A percentile compares a stretch with the other conserved stretches of the same genome.
Evolutionary conservation across 1,140 invertebrate genomes (phyloP).

Genomic region (Asobara japonica): DNA sequence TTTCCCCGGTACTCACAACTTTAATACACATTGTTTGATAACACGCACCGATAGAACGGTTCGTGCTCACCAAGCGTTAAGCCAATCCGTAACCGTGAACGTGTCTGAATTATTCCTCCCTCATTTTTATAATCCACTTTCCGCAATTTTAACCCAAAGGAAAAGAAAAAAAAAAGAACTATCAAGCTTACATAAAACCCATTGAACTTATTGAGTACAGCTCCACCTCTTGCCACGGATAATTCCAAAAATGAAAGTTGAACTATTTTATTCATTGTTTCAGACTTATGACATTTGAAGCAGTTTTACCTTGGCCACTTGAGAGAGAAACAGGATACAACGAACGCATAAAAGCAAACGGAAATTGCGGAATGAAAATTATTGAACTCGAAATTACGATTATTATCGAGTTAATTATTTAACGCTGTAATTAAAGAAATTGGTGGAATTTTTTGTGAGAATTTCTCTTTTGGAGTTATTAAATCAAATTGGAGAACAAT

Average conservation of each 20-base stretch:
- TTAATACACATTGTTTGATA: constrained; percentile 25
- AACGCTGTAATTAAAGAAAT: too few species aligned
- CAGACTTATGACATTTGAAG: constrained; percentile 8
- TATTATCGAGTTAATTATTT: constrained; percentile 36
- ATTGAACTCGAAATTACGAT: constrained; percentile 12
- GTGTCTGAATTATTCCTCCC: constrained; percentile 16
- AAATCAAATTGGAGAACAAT: too few species aligned
- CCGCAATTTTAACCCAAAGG: background rate
- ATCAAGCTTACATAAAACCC: background rate
- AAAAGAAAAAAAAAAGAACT: background rate
- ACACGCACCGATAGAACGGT: constrained; percentile 21
- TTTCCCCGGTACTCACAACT: background rate
- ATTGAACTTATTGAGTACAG: background rate
- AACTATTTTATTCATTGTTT: constrained; percentile 2
- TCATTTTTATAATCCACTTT: background rate
- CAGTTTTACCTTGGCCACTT: constrained; percentile 1
- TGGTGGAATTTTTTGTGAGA: too few species aligned
- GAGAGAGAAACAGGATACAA: constrained; percentile 38
- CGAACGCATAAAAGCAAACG: constrained; percentile 27
- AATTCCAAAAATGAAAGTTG: constrained; percentile 3
- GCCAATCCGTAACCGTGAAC: constrained; percentile 21
- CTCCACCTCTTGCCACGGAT: background rate
- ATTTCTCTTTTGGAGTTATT: too few species aligned
- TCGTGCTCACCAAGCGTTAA: constrained; percentile 28
- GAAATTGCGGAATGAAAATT: constrained; percentile 55